A percentile compares a stretch with the other conserved stretches of the same genome.
Conservation (phyloP, 2,797 vertebrate species). For the Myiothlypis chrysogaster region DNA sequence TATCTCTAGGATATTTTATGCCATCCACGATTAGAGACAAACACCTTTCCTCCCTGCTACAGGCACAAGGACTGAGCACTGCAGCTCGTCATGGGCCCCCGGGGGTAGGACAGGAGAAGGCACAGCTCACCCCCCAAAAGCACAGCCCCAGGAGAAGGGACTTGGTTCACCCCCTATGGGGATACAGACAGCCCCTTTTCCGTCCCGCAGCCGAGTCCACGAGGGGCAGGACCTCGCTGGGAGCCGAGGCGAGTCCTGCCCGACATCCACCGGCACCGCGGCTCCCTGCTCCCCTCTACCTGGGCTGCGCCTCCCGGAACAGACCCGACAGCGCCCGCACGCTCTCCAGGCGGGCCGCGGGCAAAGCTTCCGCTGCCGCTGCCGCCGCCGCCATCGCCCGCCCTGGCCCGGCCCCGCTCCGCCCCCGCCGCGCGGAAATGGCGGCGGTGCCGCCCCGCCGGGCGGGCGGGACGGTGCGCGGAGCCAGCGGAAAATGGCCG, state of each 20-base stretch:
- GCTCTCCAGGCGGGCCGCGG: not conserved
- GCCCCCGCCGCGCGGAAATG: not conserved
- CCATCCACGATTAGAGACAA: not conserved
- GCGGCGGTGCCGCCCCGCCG: not conserved
- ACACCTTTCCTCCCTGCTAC: not conserved
- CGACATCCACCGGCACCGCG: not conserved
- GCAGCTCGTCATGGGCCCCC: not conserved
- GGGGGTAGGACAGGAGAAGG: not conserved
- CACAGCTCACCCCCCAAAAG: not conserved
- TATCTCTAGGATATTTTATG: not conserved
- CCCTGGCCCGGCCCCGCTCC: not conserved
- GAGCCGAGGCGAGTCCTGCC: not conserved
- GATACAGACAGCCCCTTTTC: not conserved
- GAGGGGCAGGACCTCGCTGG: not conserved
- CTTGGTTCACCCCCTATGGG: rapidly evolving
- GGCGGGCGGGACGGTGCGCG: rapidly evolving
- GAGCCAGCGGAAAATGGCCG: not conserved
- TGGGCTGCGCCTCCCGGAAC: slow-evolving; percentile 43
- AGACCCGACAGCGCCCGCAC: not conserved
- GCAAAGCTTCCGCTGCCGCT: not conserved
- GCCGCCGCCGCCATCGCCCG: not conserved
- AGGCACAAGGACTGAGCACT: no score
- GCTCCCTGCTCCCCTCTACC: slow-evolving; percentile 34
- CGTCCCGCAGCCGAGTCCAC: not conserved
- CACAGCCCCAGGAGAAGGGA: not conserved